phyloP scores from a whole-genome alignment of 1,140 invertebrate genomes.

The Acyrthosiphon pisum region DNA sequence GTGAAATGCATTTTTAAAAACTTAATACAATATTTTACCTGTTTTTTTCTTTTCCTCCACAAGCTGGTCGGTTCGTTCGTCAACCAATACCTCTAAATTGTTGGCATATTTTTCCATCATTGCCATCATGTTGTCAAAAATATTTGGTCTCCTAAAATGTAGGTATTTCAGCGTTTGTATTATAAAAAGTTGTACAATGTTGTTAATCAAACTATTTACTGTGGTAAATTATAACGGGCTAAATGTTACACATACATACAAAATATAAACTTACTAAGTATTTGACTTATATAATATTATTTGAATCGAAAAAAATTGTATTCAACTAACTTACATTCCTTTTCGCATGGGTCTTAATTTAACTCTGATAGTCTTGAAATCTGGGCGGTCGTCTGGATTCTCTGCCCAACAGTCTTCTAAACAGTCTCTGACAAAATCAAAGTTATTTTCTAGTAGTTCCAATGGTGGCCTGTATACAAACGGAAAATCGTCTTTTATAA shows the following conservation, averaged over 20 bases:
- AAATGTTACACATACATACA: not conserved
- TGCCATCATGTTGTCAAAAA: conserved; percentile 91
- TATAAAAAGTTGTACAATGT: not conserved
- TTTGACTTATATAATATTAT: not conserved
- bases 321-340: conserved; percentile 80
- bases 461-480: conserved; percentile 71
- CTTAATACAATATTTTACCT: conserved; percentile 66
- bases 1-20: not conserved
- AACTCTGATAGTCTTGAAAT: conserved; percentile 82
- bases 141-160: conserved; percentile 77
- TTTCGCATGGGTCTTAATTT: conserved; percentile 84
- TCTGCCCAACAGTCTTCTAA: conserved; percentile 86
- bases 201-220: not conserved
- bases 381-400: conserved; percentile 77
- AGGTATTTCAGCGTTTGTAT: not conserved
- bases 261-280: not conserved
- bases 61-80: conserved; percentile 91
- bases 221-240: not conserved
- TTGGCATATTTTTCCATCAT: conserved; percentile 93
- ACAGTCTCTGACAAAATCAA: conserved; percentile 84
- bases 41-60: conserved; percentile 97
- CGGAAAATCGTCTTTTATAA: not conserved
- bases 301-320: not conserved
- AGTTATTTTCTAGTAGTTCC: conserved; percentile 75
- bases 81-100: conserved; percentile 86